Conservation (phyloP, 2,797 vertebrate species). For the Phoebastria nigripes region DNA sequence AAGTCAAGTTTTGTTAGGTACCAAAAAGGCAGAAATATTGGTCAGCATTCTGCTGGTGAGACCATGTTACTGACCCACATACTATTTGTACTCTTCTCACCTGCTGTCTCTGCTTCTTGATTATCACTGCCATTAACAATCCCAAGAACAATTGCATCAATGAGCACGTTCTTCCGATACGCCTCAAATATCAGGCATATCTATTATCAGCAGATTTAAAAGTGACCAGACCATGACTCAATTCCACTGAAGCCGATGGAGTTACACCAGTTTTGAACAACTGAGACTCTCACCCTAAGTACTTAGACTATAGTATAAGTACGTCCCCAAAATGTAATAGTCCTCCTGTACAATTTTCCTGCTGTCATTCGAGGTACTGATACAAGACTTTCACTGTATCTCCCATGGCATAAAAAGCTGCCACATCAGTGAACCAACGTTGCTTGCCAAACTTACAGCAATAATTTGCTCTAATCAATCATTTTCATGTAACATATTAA, state of each 20-base stretch:
- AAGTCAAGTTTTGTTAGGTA: conserved; percentile 33
- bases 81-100: conserved; percentile 53
- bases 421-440: neutral
- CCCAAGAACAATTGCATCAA: conserved; percentile 33
- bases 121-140: conserved; percentile 56
- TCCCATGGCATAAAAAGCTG: neutral
- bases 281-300: neutral
- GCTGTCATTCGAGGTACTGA: neutral
- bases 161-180: conserved; percentile 39
- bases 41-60: conserved; percentile 37
- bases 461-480: conserved; percentile 48
- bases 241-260: neutral
- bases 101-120: conserved; percentile 54
- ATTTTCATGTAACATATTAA: conserved; percentile 20
- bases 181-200: conserved; percentile 17
- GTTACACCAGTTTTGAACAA: neutral
- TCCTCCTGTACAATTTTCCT: neutral
- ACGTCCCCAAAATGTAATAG: neutral
- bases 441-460: conserved; percentile 1
- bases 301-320: neutral
- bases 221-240: neutral
- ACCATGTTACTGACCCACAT: conserved; percentile 49
- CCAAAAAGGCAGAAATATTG: conserved; percentile 58
- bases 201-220: conserved; percentile 24
- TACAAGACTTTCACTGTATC: neutral